A percentile compares a stretch with the other conserved stretches of the same genome.
Evolutionary conservation across 2,113 vertebrate genomes (phyloP).

Genomic region (Fukomys damarensis): DNA sequence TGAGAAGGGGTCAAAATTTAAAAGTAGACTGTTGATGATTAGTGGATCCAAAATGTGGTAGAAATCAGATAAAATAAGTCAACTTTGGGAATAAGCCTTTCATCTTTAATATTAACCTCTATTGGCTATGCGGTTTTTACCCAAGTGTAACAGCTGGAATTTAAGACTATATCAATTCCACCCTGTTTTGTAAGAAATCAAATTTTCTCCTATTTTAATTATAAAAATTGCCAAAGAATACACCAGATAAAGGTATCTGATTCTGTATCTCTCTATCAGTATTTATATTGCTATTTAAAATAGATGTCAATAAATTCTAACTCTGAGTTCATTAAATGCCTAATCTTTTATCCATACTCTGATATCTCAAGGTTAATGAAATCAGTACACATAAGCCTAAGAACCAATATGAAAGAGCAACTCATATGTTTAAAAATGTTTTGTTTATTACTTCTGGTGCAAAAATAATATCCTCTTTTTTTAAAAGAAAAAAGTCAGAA

Average conservation of each 20-base stretch:
- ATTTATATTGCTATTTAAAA: not conserved
- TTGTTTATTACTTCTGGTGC: slow-evolving; percentile 14
- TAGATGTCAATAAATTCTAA: slow-evolving; percentile 23
- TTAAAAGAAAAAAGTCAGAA: not conserved
- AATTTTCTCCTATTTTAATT: not conserved
- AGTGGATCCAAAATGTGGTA: not conserved
- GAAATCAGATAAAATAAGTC: not conserved
- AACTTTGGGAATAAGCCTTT: not conserved
- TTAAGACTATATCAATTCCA: not conserved
- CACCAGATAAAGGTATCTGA: not conserved
- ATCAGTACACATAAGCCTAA: slow-evolving; percentile 36
- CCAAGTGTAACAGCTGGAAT: not conserved
- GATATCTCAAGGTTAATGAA: slow-evolving; percentile 71
- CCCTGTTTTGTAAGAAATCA: not conserved
- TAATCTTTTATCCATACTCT: slow-evolving; percentile 34
- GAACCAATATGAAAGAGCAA: slow-evolving; percentile 42
- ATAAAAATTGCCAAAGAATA: not conserved
- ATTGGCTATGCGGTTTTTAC: not conserved
- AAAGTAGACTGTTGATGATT: not conserved
- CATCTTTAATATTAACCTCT: not conserved
- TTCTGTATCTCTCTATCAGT: not conserved
- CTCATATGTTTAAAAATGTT: not conserved
- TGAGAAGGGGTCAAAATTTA: not conserved
- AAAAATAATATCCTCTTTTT: not conserved
- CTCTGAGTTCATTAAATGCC: slow-evolving; percentile 47